phyloP scores from a whole-genome alignment of 2,888 invertebrate genomes.

The Arctia plantaginis region DNA sequence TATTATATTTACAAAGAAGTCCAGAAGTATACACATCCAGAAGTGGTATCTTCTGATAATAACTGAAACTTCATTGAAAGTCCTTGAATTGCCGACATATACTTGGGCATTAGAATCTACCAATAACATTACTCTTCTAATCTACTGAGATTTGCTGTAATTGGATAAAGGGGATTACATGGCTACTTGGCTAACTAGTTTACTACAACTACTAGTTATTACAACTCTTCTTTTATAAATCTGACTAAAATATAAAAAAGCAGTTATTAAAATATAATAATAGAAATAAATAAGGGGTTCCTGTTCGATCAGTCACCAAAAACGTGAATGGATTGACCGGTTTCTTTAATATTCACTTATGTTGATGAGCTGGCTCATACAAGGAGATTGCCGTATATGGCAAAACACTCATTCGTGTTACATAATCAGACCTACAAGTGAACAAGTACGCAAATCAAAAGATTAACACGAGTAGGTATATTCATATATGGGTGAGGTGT shows the following conservation, averaged over 20 bases:
- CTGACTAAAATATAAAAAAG: neutral
- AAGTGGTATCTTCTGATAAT: neutral
- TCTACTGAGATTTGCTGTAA: neutral
- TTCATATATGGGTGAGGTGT: too few relatives aligned
- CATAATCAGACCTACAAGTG: slow-evolving; percentile 3
- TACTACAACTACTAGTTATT: neutral
- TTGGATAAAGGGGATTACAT: neutral
- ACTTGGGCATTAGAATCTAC: neutral
- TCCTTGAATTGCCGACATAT: neutral
- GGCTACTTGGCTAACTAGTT: neutral
- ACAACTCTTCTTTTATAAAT: neutral
- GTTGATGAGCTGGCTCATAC: neutral
- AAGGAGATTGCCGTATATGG: slow-evolving; percentile 7
- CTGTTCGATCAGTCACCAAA: slow-evolving; percentile 2
- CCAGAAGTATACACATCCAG: too few relatives aligned
- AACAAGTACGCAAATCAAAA: neutral
- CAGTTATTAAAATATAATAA: neutral
- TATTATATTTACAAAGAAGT: too few relatives aligned
- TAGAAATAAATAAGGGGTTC: neutral
- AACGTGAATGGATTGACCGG: slow-evolving; percentile 6
- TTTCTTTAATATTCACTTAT: neutral
- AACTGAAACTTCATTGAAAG: neutral
- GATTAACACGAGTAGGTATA: neutral
- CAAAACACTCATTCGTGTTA: slow-evolving; percentile 1
- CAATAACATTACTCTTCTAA: neutral